phyloP scores from a whole-genome alignment of 2,888 invertebrate genomes.

The Dusona sp. region DNA sequence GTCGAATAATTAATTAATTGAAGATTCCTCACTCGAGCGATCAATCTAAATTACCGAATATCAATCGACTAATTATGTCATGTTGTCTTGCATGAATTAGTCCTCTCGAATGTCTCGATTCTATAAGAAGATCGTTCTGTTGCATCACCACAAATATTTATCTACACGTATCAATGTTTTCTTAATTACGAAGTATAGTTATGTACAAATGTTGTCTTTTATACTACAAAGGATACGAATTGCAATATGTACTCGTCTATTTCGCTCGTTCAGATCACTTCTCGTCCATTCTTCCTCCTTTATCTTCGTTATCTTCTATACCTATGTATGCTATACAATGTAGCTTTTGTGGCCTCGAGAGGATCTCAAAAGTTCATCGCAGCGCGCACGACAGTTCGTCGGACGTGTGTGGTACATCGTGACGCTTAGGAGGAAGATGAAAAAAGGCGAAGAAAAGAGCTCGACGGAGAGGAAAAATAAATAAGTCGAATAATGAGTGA shows the following conservation, averaged over 20 bases:
- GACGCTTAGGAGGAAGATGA: slow-evolving; percentile 37
- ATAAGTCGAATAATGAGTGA: slow-evolving; percentile 63
- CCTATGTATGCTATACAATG: slow-evolving; percentile 29
- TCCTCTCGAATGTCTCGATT: background rate
- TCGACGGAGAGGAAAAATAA: slow-evolving; percentile 61
- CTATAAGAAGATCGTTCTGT: background rate
- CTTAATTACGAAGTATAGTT: background rate
- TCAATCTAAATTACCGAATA: slow-evolving; percentile 28
- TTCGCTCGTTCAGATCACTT: slow-evolving; percentile 22
- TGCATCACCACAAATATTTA: slow-evolving; percentile 9
- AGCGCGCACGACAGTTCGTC: slow-evolving; percentile 45
- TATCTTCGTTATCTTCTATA: slow-evolving; percentile 14
- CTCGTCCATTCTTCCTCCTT: slow-evolving; percentile 2
- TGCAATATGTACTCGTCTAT: slow-evolving; percentile 41
- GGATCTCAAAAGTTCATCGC: slow-evolving; percentile 62
- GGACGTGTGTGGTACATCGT: slow-evolving; percentile 57
- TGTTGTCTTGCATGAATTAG: background rate
- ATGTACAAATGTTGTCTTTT: slow-evolving; percentile 5
- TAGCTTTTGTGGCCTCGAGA: slow-evolving; percentile 56
- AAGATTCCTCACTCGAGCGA: background rate
- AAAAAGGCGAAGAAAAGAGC: slow-evolving; percentile 48
- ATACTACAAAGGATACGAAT: slow-evolving; percentile 5
- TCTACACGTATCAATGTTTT: slow-evolving; percentile 23
- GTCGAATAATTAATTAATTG: slow-evolving; percentile 13
- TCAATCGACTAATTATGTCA: slow-evolving; percentile 2